Evolutionary conservation across 2,113 vertebrate genomes (phyloP).

Genomic region (Serilophus lunatus): DNA sequence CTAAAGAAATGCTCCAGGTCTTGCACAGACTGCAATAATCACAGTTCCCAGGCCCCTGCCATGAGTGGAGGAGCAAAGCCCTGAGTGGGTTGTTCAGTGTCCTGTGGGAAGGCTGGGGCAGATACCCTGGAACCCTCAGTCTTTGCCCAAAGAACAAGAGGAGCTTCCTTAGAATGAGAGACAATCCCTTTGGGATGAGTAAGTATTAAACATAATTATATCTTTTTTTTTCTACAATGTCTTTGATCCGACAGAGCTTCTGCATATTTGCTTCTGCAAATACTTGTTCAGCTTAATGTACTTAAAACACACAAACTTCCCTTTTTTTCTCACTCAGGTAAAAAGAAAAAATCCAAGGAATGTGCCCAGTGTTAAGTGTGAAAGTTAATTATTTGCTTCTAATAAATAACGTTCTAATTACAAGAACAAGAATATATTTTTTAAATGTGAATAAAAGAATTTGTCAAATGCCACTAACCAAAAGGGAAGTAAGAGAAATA

Average conservation of each 20-base stretch:
- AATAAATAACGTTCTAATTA: not conserved
- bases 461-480: not conserved
- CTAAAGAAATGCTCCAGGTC: not conserved
- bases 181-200: not conserved
- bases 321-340: not conserved
- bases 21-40: not conserved
- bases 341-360: not conserved
- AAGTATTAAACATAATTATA: not conserved
- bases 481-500: not conserved
- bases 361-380: not conserved
- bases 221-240: not conserved
- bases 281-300: not conserved
- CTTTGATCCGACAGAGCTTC: not conserved
- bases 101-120: not conserved
- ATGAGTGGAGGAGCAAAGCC: not conserved
- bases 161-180: not conserved
- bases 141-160: not conserved
- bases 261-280: not conserved
- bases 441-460: not conserved
- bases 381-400: not conserved
- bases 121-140: not conserved
- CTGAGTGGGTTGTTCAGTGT: accelerated
- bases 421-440: not conserved
- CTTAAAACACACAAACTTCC: not conserved
- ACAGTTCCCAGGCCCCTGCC: not conserved